These are phyloP conservation scores for Gallinago jamesoni DNA, from an alignment of 2,113 vertebrate genomes.

Conservation along the genomic window DNA sequence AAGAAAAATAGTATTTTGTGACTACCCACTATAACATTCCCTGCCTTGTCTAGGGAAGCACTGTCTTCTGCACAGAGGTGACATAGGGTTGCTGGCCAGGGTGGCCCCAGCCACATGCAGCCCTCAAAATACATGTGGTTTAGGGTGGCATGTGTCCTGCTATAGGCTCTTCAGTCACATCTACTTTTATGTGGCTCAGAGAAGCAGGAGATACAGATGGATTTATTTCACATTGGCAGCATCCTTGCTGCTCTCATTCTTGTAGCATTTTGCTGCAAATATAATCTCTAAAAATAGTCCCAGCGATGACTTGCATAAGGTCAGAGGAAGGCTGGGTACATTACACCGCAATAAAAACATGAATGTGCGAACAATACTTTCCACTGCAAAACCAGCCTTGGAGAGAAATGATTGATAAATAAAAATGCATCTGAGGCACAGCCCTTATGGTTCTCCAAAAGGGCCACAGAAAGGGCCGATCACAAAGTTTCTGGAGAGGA, in stretches of 20 bases:
- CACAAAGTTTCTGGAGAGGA: background rate
- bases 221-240: constrained; percentile 23
- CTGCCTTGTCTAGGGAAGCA: background rate
- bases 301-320: constrained; percentile 61
- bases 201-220: background rate
- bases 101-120: background rate
- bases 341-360: background rate
- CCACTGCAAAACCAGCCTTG: background rate
- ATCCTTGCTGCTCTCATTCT: constrained; percentile 52
- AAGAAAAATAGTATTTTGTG: background rate
- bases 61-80: background rate
- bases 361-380: constrained; percentile 43
- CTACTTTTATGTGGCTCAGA: background rate
- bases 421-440: background rate
- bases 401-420: background rate
- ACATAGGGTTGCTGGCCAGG: background rate
- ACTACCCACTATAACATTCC: background rate
- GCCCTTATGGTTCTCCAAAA: background rate
- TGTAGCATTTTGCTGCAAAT: constrained; percentile 54
- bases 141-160: background rate
- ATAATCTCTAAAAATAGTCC: constrained; percentile 68
- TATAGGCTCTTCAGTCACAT: background rate
- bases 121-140: background rate
- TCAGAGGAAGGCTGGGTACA: constrained; percentile 49
- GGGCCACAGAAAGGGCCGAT: background rate